Percentiles rank a stretch among this genome's conserved stretches.
Conservation (phyloP, 2,113 vertebrate genomes). For the Orycteropus afer region DNA sequence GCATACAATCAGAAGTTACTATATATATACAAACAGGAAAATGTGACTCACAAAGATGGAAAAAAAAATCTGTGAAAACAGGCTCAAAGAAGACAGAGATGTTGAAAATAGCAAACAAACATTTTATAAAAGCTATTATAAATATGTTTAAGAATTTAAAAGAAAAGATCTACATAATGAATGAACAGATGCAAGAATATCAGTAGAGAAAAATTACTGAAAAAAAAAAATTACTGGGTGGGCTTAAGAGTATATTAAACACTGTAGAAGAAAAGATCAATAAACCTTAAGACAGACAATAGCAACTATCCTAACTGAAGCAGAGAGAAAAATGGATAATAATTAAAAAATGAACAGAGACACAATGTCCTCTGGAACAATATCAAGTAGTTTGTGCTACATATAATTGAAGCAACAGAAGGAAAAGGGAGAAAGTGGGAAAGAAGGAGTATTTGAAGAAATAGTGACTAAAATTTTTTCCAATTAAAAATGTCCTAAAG, state of each 20-base stretch:
- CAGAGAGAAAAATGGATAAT: neutral
- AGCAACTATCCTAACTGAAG: conserved; percentile 41
- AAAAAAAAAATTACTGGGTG: neutral
- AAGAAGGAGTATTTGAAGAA: neutral
- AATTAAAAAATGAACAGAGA: neutral
- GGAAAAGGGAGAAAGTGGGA: neutral
- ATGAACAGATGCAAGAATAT: neutral
- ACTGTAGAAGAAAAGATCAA: neutral
- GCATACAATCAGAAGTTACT: conserved; percentile 7
- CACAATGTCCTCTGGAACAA: neutral
- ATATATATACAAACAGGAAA: neutral
- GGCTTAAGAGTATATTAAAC: neutral
- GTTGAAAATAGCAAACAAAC: neutral
- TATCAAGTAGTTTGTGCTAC: neutral
- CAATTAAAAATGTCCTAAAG: neutral
- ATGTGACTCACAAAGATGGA: neutral
- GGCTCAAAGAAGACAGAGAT: neutral
- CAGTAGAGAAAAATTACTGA: neutral
- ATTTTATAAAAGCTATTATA: neutral
- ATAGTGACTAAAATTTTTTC: neutral
- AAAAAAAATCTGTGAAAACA: neutral
- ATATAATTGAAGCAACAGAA: neutral
- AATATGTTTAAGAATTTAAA: conserved; percentile 19
- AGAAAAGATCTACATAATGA: neutral
- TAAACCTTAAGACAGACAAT: neutral